Base-by-base conservation (phyloP, 2,888 invertebrate species). In the Ptycholaimellus sp. region DNA sequence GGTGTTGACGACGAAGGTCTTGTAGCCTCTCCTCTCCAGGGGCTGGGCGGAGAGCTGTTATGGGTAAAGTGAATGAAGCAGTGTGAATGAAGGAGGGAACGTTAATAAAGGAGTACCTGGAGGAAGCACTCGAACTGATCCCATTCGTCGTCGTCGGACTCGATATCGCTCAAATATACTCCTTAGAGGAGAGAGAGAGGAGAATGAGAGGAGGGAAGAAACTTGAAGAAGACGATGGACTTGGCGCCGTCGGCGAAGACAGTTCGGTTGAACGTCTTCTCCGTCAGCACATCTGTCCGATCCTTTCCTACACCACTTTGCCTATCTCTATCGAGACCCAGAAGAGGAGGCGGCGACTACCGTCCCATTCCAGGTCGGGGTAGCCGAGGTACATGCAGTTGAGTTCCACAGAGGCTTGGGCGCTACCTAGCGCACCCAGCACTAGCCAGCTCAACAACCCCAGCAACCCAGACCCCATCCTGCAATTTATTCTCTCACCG, bases 121-220 rank as follows among this genome's bases (percentile, higher is more conserved):
- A 56, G 48, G 45, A 56, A 56, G 44, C 56, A 56, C 42, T 56
- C 56, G 42, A 52, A 56, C 40, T 56, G 56, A 38, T 56, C 56
- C 28, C 51, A 45, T 38, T 57, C 56, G 14, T 47, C 38, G 38
- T 56, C 56, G 37, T 52, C 52, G 23, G 52, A 53, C 40, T 57
- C 56, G 23, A 56, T 52, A 37, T 56, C 56, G 41, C n/a, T n/a
- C n/a, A n/a, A n/a, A n/a, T n/a, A n/a, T n/a, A n/a, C n/a, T n/a
- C n/a, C n/a, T n/a, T n/a, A n/a, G n/a, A n/a, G n/a, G n/a, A n/a
- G n/a, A n/a, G n/a, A n/a, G n/a, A n/a, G n/a, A n/a, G n/a, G n/a
- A n/a, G n/a, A n/a, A n/a, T n/a, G n/a, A n/a, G n/a, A n/a, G n/a
- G n/a, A n/a, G n/a, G n/a, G n/a, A n/a, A n/a, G n/a, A n/a, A n/a